Evolutionary conservation across 53 echinoderm and acorn worm genomes (phyloP), one percentile per base, ranked within the genome.

Genomic region (Stichopus horrens): DNA sequence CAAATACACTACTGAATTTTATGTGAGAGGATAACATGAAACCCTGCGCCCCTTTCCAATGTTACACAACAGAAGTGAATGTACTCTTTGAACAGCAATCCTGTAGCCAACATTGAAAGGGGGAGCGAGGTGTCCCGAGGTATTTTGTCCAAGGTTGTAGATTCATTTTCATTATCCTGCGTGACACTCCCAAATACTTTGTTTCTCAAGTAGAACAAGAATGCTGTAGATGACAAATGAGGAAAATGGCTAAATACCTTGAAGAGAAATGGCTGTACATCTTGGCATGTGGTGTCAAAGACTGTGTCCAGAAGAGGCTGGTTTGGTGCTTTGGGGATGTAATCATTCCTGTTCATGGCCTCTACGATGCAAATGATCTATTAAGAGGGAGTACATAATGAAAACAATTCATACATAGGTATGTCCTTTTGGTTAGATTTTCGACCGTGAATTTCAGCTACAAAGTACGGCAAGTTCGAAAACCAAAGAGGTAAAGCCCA

Each of bases 261-360:
- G 54, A 95, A 98, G 8, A 97, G 91, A 74, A 95, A 98, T 54
- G 98, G 95, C 57, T 98, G 98, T 9, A 97, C 95, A 76, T 98
- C 98, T 10, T 91, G 88, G 81, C 92, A 95, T 58, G 86, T 63
- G 65, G 95, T 94, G 73, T 98, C 92, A 74, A 94, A 98, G 76
- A 98, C 98, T 14, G 95, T 96, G 78, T 98, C 98, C 16, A 98
- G 86, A 11, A 91, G 89, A 14, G 98, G 93, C 76, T 98, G 98
- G 86, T 98, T 98, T 6, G 98, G 98, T 20, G 94, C 95, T 88
- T 98, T 98, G 20, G 98, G 98, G 21, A 98, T 89, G 90, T 91
- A 98, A 82, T 98, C 98, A 23, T 95, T 91, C 82, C 95, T 89
- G 76, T 93, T 94, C 95, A 98, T 98, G 53, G 98, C 98, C 79